Evolutionary conservation across 2,113 vertebrate species (phyloP).

Genomic region (Micromys minutus): DNA sequence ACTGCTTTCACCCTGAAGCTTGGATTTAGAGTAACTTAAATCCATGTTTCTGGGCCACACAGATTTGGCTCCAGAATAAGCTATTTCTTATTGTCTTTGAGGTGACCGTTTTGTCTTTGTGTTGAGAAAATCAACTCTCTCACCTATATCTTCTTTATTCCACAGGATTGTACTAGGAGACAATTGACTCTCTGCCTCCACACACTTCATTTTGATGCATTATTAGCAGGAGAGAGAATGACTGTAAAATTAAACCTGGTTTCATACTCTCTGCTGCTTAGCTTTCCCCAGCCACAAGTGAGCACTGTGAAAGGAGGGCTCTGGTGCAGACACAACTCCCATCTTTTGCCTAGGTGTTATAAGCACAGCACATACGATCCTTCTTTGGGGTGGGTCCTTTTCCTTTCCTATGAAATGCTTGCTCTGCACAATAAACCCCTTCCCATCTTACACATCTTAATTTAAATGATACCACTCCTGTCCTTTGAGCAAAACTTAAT

Average conservation of each 20-base stretch:
- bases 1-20: neutral
- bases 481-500: neutral
- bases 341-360: neutral
- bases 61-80: neutral
- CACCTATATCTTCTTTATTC: neutral
- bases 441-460: neutral
- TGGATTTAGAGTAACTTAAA: neutral
- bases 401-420: constrained; percentile 3
- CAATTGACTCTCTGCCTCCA: neutral
- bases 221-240: neutral
- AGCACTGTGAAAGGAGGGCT: neutral
- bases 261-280: neutral
- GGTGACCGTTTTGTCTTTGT: neutral
- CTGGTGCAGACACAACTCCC: neutral
- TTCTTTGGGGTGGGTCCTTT: neutral
- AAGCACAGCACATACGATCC: neutral
- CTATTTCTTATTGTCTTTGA: neutral
- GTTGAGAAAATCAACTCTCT: neutral
- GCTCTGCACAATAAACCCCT: neutral
- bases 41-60: neutral
- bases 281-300: neutral
- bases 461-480: neutral
- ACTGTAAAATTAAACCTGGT: neutral
- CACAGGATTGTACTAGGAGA: neutral
- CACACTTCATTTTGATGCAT: neutral